These are phyloP conservation scores for Scaptomyza hsui DNA, from an alignment of 1,140 invertebrate genomes.

Conservation along the genomic window DNA sequence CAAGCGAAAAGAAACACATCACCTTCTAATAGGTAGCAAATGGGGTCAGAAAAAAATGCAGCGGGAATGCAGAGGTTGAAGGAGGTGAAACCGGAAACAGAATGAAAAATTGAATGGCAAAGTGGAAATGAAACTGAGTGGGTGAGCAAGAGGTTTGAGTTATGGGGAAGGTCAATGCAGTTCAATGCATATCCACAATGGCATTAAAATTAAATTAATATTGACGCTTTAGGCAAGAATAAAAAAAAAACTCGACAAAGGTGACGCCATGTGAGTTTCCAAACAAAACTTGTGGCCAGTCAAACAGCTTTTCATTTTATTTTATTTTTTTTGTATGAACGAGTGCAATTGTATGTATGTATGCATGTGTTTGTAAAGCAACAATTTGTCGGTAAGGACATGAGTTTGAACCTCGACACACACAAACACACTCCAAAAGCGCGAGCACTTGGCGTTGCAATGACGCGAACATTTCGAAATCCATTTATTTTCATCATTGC, in stretches of 20 bases:
- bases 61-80: too few relatives aligned
- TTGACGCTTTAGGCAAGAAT: conserved; percentile 22
- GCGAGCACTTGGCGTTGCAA: conserved; percentile 33
- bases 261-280: background rate
- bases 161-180: conserved; percentile 4
- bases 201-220: conserved; percentile 58
- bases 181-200: conserved; percentile 35
- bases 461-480: conserved; percentile 72
- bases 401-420: conserved; percentile 18
- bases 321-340: background rate
- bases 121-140: conserved; percentile 6
- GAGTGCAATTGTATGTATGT: background rate
- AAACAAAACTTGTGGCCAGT: background rate
- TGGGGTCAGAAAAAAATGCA: background rate
- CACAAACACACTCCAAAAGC: background rate
- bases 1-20: conserved; percentile 8
- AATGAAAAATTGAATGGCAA: conserved; percentile 30
- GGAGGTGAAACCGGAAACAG: conserved; percentile 11
- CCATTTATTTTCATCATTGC: conserved; percentile 79
- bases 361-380: conserved; percentile 16
- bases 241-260: background rate
- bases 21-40: conserved; percentile 7
- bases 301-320: background rate
- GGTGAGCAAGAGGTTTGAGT: background rate
- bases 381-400: conserved; percentile 54